phyloP scores from a whole-genome alignment of 2,113 vertebrate genomes.

The Chlamydotis undulata region DNA sequence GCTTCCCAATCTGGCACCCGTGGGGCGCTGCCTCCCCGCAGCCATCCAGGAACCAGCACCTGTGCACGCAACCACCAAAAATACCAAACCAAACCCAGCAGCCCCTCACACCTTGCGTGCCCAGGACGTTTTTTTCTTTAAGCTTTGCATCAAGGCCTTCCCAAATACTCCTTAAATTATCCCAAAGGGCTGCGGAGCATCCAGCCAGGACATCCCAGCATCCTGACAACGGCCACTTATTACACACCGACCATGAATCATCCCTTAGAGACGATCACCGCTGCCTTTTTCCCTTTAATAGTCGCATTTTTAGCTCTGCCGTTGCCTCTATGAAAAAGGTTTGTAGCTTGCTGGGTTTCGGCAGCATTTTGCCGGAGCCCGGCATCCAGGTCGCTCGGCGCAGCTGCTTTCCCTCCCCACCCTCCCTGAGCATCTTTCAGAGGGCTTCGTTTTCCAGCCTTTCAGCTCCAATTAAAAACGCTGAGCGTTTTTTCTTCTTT shows the following conservation, averaged over 20 bases:
- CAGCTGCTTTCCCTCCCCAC: slow-evolving; percentile 1
- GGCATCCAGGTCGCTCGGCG: not conserved
- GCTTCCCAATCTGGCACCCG: slow-evolving; percentile 30
- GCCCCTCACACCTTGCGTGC: not conserved
- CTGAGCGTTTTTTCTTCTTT: not conserved
- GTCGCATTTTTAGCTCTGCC: not conserved
- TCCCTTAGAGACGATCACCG: not conserved
- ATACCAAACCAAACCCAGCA: not conserved
- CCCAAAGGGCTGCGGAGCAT: not conserved
- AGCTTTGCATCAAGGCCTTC: not conserved
- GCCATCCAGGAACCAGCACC: not conserved
- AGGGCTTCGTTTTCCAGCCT: slow-evolving; percentile 38
- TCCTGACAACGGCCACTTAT: not conserved
- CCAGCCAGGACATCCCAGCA: not conserved
- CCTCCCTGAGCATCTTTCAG: slow-evolving; percentile 31
- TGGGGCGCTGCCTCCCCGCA: not conserved
- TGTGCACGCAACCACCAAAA: not conserved
- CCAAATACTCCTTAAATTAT: not conserved
- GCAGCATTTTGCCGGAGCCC: not conserved
- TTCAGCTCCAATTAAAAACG: slow-evolving; percentile 35
- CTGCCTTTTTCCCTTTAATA: not conserved
- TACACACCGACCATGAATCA: not conserved
- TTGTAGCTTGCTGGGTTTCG: not conserved
- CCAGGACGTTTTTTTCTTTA: not conserved
- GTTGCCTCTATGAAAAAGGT: not conserved